Evolutionary conservation across 2,888 invertebrate species (phyloP).

Genomic region (Pseudoips prasinana): DNA sequence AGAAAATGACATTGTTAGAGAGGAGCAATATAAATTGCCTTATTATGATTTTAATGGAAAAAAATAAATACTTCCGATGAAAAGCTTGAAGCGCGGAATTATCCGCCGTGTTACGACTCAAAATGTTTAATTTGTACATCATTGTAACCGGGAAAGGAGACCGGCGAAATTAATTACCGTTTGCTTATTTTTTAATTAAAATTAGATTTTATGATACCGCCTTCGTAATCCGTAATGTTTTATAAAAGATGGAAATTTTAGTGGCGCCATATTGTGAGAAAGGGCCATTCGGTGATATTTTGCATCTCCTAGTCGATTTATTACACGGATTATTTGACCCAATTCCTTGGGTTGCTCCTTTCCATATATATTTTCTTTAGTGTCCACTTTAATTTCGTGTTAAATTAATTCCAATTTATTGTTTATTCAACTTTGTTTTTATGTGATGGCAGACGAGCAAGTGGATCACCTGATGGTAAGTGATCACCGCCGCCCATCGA

Average conservation of each 20-base stretch:
- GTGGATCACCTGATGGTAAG: no score
- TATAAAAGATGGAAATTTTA: conserved; percentile 77
- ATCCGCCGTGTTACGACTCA: conserved; percentile 45
- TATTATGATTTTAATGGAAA: no score
- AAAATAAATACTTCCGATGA: no score
- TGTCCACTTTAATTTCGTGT: conserved; percentile 40
- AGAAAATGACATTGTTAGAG: no score
- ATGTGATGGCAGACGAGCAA: no score
- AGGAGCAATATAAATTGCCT: no score
- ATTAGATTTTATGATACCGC: conserved; percentile 69
- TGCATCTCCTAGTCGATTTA: conserved; percentile 69
- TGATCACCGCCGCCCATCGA: no score
- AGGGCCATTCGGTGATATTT: conserved; percentile 71
- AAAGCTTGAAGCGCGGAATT: no score
- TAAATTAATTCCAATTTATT: conserved; percentile 34
- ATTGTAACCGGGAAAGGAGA: conserved; percentile 57
- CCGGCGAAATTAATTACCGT: conserved; percentile 68
- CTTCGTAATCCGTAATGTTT: conserved; percentile 73
- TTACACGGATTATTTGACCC: conserved; percentile 64
- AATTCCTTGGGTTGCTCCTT: conserved; percentile 48
- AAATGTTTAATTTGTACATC: conserved; percentile 63
- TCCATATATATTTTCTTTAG: conserved; percentile 36
- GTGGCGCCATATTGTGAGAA: conserved; percentile 77
- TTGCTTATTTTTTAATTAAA: conserved; percentile 78
- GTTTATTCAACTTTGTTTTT: no score